Conservation (phyloP, 2,113 vertebrate genomes). For the Pyrgilauda ruficollis region DNA sequence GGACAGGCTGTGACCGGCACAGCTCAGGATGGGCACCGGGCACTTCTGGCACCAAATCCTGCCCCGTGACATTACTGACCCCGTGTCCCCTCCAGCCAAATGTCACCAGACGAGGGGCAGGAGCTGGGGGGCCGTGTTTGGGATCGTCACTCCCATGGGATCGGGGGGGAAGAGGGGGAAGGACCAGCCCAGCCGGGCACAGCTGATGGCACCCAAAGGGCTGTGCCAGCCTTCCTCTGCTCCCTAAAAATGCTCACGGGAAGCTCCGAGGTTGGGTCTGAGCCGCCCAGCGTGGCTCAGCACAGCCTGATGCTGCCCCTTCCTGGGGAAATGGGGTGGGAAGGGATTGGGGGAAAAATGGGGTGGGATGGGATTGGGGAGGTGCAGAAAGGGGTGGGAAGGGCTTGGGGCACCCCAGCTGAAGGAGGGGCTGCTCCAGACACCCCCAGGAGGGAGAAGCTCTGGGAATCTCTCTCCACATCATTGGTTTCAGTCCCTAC, state of each 20-base stretch:
- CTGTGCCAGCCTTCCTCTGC: not conserved
- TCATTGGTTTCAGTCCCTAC: not conserved
- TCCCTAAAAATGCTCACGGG: not conserved
- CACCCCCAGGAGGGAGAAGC: not conserved
- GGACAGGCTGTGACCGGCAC: not conserved
- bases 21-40: not conserved
- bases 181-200: not conserved
- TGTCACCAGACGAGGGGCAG: not conserved
- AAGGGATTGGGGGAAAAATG: not conserved
- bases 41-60: not conserved
- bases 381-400: too few species aligned
- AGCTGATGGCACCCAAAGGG: not conserved
- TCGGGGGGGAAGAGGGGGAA: not conserved
- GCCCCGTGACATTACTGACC: not conserved
- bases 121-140: not conserved
- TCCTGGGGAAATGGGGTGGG: too few species aligned
- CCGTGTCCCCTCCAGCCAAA: not conserved
- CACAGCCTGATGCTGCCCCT: too few species aligned
- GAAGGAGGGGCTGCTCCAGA: not conserved
- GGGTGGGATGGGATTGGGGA: too few species aligned
- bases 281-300: too few species aligned
- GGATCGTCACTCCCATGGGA: rapidly evolving
- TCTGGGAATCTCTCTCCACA: not conserved
- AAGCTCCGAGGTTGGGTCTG: not conserved
- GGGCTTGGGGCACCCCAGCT: not conserved